Conservation (phyloP, 2,113 vertebrate genomes). For the Hyaena hyaena region DNA sequence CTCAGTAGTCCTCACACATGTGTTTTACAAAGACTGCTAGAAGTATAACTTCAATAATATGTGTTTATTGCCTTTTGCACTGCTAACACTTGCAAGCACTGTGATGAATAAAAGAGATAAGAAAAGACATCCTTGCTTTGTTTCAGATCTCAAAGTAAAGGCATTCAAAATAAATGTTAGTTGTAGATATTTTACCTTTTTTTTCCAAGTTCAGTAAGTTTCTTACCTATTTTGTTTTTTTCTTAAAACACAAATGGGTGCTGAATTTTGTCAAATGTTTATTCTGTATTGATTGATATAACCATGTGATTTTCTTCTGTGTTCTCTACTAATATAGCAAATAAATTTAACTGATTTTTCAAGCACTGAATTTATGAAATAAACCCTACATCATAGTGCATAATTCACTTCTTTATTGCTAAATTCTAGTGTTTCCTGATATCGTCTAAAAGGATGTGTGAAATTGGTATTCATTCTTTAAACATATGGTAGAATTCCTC, state of each 20-base stretch:
- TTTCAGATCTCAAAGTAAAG: neutral
- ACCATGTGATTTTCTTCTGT: neutral
- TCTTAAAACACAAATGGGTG: neutral
- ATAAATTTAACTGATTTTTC: neutral
- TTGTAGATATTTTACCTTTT: neutral
- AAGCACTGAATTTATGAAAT: neutral
- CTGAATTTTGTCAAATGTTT: neutral
- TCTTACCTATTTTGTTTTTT: neutral
- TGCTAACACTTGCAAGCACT: too few species aligned
- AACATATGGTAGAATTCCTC: neutral
- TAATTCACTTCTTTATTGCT: neutral
- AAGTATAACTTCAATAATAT: neutral
- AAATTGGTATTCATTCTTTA: neutral
- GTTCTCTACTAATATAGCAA: neutral
- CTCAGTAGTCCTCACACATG: neutral
- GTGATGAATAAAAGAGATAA: neutral
- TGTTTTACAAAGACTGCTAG: neutral
- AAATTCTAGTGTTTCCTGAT: neutral
- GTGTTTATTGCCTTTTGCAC: neutral
- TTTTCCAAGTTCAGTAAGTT: neutral
- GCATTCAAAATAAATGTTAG: neutral
- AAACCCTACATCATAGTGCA: neutral
- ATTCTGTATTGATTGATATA: neutral
- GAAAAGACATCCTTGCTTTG: neutral
- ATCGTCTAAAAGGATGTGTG: neutral